Conservation (phyloP, 1,140 invertebrate genomes). For the Carcinoscorpius rotundicauda region DNA sequence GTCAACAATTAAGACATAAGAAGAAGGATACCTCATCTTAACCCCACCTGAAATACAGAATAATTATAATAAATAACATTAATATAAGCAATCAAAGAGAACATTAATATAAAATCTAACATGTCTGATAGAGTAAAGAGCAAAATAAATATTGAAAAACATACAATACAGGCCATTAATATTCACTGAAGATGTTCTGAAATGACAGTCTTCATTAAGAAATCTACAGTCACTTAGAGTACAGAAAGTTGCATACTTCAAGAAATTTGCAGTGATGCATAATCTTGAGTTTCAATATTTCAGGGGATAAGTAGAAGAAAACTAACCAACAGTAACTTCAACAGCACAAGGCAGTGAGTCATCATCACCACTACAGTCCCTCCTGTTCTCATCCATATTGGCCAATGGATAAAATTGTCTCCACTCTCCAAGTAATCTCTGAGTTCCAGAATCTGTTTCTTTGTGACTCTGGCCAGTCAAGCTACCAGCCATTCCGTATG, state of each 20-base stretch:
- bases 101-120: too few relatives aligned
- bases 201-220: too few relatives aligned
- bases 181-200: too few relatives aligned
- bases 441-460: conserved; percentile 54
- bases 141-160: too few relatives aligned
- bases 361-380: conserved; percentile 17
- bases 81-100: too few relatives aligned
- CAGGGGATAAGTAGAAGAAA: conserved; percentile 2
- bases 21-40: conserved; percentile 85
- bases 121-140: too few relatives aligned
- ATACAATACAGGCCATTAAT: too few relatives aligned
- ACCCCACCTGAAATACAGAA: conserved; percentile 50
- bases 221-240: too few relatives aligned
- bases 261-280: too few relatives aligned
- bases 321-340: conserved; percentile 53
- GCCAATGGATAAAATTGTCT: conserved; percentile 71
- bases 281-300: too few relatives aligned
- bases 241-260: too few relatives aligned
- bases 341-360: conserved; percentile 49
- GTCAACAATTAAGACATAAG: conserved; percentile 83
- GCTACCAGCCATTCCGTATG: conserved; percentile 80
- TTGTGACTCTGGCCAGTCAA: conserved; percentile 73
- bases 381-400: conserved; percentile 36
- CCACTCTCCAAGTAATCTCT: conserved; percentile 84
- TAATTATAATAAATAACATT: not conserved